Evolutionary conservation across 1,140 invertebrate genomes (phyloP), one percentile per base, ranked within the genome.

Genomic region (Pectinophora gossypiella): DNA sequence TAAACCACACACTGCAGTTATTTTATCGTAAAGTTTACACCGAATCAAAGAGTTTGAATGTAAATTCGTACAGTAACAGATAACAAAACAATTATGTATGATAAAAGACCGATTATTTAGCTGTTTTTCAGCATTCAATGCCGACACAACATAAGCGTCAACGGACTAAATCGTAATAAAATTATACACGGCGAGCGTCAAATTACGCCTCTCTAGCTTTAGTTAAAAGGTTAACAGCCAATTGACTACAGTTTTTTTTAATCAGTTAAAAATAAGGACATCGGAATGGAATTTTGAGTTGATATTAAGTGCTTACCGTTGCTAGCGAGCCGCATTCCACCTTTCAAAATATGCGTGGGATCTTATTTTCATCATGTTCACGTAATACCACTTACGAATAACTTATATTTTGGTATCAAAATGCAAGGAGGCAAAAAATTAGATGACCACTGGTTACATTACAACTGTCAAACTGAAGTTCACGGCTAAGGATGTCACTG

Each of bases 171-270:
- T 72, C 65, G 76, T 86, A 84, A 86, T 84, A 84, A 84, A 86
- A 86, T 86, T 86, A 86, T 80, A 84, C 77, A 82, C 77, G 72
- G 71, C 76, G 78, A 83, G 83, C 83, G 79, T 86, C 81, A 81
- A 85, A 86, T 86, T 86, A 86, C 83, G 77, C 77, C 70, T 77
- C 74, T 82, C 73, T 80, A 77, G 79, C 80, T 81, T 86, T 77
- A 86, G 83, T 86, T 85, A 86, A 86, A 86, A 86, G 83, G 83
- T 86, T 86, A 86, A 86, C 83, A 86, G 75, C 63, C 83, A 86
- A 86, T 86, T 86, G 83, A 86, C 81, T 83, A 83, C 74, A 73
- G 76, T 83, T 84, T 84, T 83, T 81, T 83, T 86, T 85, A 82
- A 86, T 86, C 81, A 86, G 81, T 86, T 86, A 86, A 85, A 85